Conservation (phyloP, 2,797 vertebrate genomes). For the Eptatretus atami region DNA sequence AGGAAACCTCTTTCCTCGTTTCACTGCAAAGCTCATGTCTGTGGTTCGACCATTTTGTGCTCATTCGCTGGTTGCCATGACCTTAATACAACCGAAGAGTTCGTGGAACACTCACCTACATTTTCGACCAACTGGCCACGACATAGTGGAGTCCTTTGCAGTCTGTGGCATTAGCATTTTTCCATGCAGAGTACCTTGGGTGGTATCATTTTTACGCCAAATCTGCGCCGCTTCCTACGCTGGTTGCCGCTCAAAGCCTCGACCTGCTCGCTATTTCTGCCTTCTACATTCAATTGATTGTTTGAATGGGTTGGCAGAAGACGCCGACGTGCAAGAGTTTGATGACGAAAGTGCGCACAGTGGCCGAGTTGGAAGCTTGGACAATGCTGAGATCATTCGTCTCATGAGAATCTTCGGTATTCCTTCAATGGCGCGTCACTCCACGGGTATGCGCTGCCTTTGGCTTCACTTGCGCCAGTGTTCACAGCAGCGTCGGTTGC, state of each 20-base stretch:
- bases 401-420: conserved; percentile 62
- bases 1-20: conserved; percentile 45
- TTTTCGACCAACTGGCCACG: not conserved
- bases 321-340: conserved; percentile 15
- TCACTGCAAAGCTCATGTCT: conserved; percentile 38
- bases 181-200: conserved; percentile 46
- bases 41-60: conserved; percentile 47
- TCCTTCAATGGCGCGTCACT: conserved; percentile 56
- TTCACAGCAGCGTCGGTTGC: conserved; percentile 62
- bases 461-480: conserved; percentile 60
- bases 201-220: conserved; percentile 30
- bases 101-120: conserved; percentile 14
- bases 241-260: conserved; percentile 36
- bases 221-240: conserved; percentile 32
- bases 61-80: conserved; percentile 61
- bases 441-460: conserved; percentile 60
- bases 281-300: conserved; percentile 38
- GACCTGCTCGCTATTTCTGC: conserved; percentile 54
- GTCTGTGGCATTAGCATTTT: conserved; percentile 41
- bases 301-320: conserved; percentile 32
- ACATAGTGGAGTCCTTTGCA: conserved; percentile 28
- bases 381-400: conserved; percentile 47
- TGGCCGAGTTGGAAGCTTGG: conserved; percentile 57
- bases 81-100: conserved; percentile 43
- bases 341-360: conserved; percentile 43